These are phyloP conservation scores for Yponomeuta cagnagella DNA, from an alignment of 2,888 invertebrate genomes.

Conservation along the genomic window DNA sequence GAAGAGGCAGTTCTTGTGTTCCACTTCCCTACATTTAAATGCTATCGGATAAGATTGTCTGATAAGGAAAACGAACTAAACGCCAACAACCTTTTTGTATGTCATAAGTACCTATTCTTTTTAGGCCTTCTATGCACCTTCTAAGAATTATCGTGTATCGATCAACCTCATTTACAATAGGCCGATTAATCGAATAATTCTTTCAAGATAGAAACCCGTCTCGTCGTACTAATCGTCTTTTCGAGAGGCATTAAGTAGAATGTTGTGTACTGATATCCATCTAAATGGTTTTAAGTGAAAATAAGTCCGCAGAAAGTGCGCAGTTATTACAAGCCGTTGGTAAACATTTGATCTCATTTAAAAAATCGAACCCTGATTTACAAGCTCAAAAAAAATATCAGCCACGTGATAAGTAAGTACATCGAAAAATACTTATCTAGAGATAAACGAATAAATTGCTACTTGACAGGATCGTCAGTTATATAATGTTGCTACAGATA, in stretches of 20 bases:
- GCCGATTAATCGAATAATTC: background rate
- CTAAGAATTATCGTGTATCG: background rate
- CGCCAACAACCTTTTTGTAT: background rate
- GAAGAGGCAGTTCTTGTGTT: background rate
- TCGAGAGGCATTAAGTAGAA: constrained; percentile 5
- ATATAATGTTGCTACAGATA: too few relatives aligned
- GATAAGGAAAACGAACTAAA: background rate
- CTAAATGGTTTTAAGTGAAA: constrained; percentile 54
- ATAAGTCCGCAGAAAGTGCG: constrained; percentile 37
- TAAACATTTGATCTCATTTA: background rate
- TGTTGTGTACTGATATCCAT: constrained; percentile 36
- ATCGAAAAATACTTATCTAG: too few relatives aligned
- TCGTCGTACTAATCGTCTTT: background rate
- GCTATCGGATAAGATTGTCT: background rate
- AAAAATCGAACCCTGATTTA: too few relatives aligned
- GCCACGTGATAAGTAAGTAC: too few relatives aligned
- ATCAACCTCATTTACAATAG: background rate
- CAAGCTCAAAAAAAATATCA: too few relatives aligned
- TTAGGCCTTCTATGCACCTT: too few relatives aligned
- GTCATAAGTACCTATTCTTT: too few relatives aligned
- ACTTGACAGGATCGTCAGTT: too few relatives aligned
- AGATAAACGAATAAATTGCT: too few relatives aligned
- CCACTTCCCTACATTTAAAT: background rate
- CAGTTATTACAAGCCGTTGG: background rate
- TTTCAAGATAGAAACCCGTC: background rate